These are phyloP conservation scores for Cantharis lateralis DNA, from an alignment of 2,888 invertebrate genomes.

Conservation along the genomic window DNA sequence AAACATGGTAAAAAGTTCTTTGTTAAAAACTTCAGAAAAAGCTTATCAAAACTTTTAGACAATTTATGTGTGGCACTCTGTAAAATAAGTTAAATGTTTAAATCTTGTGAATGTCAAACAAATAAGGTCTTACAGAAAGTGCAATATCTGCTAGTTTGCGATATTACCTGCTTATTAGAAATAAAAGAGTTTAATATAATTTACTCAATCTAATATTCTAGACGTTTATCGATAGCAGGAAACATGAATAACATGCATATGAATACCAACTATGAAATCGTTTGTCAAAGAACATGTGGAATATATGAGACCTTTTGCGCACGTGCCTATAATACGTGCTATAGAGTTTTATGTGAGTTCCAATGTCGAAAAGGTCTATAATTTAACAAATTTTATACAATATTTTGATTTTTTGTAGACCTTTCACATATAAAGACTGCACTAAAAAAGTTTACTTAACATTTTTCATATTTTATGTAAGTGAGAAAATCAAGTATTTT, in stretches of 20 bases:
- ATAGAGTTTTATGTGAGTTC: constrained; percentile 27
- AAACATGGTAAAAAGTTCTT: constrained; percentile 8
- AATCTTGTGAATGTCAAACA: constrained; percentile 14
- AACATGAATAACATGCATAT: constrained; percentile 29
- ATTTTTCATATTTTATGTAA: neutral
- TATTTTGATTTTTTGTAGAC: neutral
- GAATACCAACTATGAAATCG: constrained; percentile 34
- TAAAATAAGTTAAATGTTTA: constrained; percentile 21
- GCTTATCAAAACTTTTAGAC: constrained; percentile 19
- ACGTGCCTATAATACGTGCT: constrained; percentile 30
- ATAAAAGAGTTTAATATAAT: neutral
- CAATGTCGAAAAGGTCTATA: constrained; percentile 25
- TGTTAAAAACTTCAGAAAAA: constrained; percentile 10
- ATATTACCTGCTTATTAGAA: neutral
- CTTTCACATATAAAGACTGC: neutral
- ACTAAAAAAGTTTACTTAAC: neutral
- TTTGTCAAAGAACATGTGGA: constrained; percentile 31
- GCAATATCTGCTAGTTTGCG: neutral
- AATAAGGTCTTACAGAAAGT: constrained; percentile 3
- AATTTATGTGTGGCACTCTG: constrained; percentile 2
- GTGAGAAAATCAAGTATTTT: neutral
- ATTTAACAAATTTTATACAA: constrained; percentile 28
- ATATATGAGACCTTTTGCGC: constrained; percentile 27
- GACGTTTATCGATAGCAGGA: constrained; percentile 16
- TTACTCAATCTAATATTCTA: constrained; percentile 5